phyloP scores from a whole-genome alignment of 2,888 invertebrate genomes.

The Gortyna flavago region DNA sequence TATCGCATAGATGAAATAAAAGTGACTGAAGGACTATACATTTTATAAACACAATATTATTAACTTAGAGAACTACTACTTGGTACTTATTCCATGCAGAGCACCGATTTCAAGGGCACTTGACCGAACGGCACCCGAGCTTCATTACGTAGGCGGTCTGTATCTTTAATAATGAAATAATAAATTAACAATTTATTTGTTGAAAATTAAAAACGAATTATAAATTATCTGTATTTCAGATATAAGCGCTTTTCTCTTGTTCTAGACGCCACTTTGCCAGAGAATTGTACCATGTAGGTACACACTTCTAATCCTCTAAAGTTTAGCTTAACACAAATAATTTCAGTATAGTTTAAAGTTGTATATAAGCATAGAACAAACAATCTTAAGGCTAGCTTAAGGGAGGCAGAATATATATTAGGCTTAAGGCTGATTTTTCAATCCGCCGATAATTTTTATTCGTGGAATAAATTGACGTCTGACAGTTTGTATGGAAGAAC shows the following conservation, averaged over 20 bases:
- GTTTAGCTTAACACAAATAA: slow-evolving; percentile 12
- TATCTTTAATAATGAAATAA: neutral
- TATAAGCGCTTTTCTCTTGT: neutral
- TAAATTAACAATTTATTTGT: neutral
- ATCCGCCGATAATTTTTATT: too few relatives aligned
- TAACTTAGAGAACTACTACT: neutral
- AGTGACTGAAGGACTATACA: neutral
- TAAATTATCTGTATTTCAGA: neutral
- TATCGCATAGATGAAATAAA: neutral
- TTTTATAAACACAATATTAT: neutral
- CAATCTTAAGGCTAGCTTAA: neutral
- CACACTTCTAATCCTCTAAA: neutral
- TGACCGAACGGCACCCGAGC: neutral
- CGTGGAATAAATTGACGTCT: too few relatives aligned
- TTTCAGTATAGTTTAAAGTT: slow-evolving; percentile 24
- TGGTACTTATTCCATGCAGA: neutral
- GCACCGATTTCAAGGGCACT: neutral
- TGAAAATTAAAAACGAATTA: neutral
- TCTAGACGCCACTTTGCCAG: neutral
- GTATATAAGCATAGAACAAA: neutral
- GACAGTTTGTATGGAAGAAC: too few relatives aligned
- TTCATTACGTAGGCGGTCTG: neutral
- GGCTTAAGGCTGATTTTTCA: too few relatives aligned
- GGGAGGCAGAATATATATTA: neutral
- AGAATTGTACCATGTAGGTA: neutral